Evolutionary conservation across 2,888 invertebrate genomes (phyloP).

Genomic region (Elmis aenea): DNA sequence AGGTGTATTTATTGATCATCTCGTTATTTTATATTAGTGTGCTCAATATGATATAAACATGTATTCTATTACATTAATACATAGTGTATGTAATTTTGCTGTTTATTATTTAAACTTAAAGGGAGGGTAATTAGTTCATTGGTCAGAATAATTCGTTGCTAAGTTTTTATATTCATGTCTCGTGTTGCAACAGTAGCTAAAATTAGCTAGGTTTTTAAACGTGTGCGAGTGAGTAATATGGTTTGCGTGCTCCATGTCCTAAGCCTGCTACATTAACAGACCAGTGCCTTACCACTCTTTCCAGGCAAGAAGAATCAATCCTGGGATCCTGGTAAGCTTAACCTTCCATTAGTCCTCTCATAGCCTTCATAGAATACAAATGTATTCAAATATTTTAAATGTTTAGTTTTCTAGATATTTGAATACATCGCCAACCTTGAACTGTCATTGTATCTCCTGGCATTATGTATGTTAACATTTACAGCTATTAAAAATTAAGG

Average conservation of each 20-base stretch:
- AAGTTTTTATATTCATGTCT: neutral
- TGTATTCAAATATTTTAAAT: constrained; percentile 9
- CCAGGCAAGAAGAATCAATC: constrained; percentile 39
- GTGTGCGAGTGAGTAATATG: constrained; percentile 30
- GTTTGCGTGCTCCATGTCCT: constrained; percentile 39
- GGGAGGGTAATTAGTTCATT: no score
- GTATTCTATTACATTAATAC: constrained; percentile 24
- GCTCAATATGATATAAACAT: constrained; percentile 23
- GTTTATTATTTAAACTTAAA: neutral
- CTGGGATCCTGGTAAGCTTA: constrained; percentile 42
- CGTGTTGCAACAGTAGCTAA: constrained; percentile 3
- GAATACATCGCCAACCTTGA: neutral
- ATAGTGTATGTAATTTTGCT: constrained; percentile 1
- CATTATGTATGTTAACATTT: no score
- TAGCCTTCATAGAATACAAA: constrained; percentile 6
- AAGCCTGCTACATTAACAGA: constrained; percentile 41
- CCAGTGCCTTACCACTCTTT: constrained; percentile 41
- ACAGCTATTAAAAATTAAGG: no score
- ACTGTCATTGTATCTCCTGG: no score
- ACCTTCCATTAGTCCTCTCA: constrained; percentile 37
- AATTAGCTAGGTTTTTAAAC: constrained; percentile 9
- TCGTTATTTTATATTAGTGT: constrained; percentile 19
- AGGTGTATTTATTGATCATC: constrained; percentile 12
- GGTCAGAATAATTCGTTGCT: no score
- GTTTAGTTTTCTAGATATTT: neutral